Base-by-base conservation (phyloP, 2,113 vertebrate species). In the Columbina picui region DNA sequence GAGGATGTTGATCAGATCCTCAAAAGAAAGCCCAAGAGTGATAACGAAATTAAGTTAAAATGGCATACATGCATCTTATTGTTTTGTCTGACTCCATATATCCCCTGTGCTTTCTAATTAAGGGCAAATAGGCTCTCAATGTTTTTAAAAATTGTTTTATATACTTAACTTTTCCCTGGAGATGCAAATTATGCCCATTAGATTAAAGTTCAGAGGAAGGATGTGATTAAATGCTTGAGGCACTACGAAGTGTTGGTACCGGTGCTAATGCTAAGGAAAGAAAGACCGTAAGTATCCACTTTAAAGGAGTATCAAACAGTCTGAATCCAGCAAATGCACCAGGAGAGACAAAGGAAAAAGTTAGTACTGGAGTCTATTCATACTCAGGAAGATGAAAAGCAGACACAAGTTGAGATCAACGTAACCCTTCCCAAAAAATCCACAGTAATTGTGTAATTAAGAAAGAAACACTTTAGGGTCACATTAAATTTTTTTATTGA, bases 131-230 rank as follows among this genome's bases (percentile, higher is more conserved):
- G 43, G 13, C 61, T 87, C 67, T 85, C 67, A 25, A 3, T 78
- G 47, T 70, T 94, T 89, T 91, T 57, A 20, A 84, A 92, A 95
- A 41, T 75, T 90, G 89, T 59, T 97, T 92, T 90, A 94, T 89
- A 68, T 84, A 92, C 83, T 94, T 89, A 93, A 93, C 50, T 90
- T 90, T 92, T 96, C 88, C 55, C 60, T 67, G 38, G 68, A 88
- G 90, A 92, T 26, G 71, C 61, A 92, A 89, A 89, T 94, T 91
- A 90, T 95, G 64, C 80, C 85, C 76, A 94, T 23, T n/a, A 90
- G 91, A 94, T 87, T 96, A 90, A 90, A 95, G 83, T 92, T 95
- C 89, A 96, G 71, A 86, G 68, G 63, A 93, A 92, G 68, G 83
- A 94, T 63, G 71, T 86, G 71, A 92, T 95, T 94, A 95, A 95